Evolutionary conservation across 2,797 vertebrate species (phyloP).

Genomic region (Pteronotus mesoamericanus): DNA sequence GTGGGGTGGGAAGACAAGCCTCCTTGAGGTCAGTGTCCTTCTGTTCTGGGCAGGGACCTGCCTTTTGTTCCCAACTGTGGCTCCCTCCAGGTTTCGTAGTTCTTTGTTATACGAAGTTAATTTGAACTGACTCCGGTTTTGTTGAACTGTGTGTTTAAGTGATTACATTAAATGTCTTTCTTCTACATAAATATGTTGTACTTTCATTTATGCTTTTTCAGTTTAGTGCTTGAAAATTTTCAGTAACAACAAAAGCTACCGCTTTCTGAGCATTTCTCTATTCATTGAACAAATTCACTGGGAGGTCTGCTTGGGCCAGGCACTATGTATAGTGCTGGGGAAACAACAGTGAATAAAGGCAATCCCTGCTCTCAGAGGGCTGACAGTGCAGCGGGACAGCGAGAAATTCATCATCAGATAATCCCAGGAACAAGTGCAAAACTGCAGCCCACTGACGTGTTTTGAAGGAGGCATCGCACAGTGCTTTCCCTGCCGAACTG

Average conservation of each 20-base stretch:
- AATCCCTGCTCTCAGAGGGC: not conserved
- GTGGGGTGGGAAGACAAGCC: not conserved
- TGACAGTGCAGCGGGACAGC: not conserved
- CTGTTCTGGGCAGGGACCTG: not conserved
- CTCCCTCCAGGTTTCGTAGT: not conserved
- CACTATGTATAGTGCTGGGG: not conserved
- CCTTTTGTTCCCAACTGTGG: not conserved
- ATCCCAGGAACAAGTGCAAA: not conserved
- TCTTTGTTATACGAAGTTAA: slow-evolving; percentile 52
- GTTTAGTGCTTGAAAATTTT: not conserved
- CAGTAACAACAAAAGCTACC: not conserved
- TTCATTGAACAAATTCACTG: not conserved
- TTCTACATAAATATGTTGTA: not conserved
- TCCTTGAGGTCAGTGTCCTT: not conserved
- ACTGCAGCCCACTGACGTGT: rapidly evolving
- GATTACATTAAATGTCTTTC: slow-evolving; percentile 59
- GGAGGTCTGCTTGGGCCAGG: not conserved
- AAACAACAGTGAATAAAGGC: not conserved
- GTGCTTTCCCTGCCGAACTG: not conserved
- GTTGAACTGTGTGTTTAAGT: slow-evolving; percentile 48
- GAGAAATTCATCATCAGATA: not conserved
- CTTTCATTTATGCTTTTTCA: not conserved
- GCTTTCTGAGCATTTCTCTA: not conserved
- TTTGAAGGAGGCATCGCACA: rapidly evolving
- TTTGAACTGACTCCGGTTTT: slow-evolving; percentile 39